phyloP scores from a whole-genome alignment of 2,888 invertebrate genomes.

The Latrodectus hesperus region DNA sequence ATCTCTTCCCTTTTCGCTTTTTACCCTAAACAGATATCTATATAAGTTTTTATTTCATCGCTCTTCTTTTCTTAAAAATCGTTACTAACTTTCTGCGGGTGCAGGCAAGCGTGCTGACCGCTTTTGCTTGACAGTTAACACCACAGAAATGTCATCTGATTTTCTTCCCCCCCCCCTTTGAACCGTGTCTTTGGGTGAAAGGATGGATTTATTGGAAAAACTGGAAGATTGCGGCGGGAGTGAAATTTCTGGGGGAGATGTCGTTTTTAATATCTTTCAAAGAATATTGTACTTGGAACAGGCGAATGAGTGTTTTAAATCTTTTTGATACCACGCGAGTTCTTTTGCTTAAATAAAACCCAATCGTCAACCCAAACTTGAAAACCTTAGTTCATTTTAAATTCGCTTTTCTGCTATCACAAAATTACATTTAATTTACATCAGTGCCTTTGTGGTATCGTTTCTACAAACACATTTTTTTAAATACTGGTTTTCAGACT shows the following conservation, averaged over 20 bases:
- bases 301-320: conserved; percentile 10
- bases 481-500: too few species aligned
- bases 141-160: conserved; percentile 51
- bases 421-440: too few species aligned
- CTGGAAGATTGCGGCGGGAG: neutral
- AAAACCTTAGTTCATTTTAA: too few species aligned
- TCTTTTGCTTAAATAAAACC: too few species aligned
- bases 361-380: too few species aligned
- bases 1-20: conserved; percentile 19
- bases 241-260: neutral
- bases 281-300: conserved; percentile 30
- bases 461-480: too few species aligned
- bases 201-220: conserved; percentile 49
- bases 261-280: conserved; percentile 40
- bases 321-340: neutral
- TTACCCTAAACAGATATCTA: conserved; percentile 29
- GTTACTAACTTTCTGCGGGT: conserved; percentile 54
- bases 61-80: conserved; percentile 48
- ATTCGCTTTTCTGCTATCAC: too few species aligned
- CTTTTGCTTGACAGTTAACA: conserved; percentile 65
- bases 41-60: conserved; percentile 28
- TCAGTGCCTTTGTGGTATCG: too few species aligned
- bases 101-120: conserved; percentile 57
- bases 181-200: conserved; percentile 8
- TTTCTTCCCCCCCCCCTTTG: neutral